phyloP scores from a whole-genome alignment of 2,797 vertebrate species.

The Siniperca obscura region DNA sequence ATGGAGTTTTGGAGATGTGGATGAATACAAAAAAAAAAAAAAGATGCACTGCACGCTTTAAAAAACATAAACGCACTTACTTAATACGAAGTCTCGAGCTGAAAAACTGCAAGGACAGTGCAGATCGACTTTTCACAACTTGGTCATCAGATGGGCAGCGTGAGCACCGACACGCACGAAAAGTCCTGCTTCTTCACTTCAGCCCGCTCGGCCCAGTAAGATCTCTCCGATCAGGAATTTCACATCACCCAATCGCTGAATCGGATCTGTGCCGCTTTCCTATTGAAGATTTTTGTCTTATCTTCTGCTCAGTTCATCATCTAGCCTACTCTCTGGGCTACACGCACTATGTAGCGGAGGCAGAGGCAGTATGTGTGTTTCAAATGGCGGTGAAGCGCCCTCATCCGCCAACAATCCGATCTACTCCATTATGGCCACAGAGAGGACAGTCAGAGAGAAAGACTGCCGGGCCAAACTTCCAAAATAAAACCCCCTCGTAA shows the following conservation, averaged over 20 bases:
- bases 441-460: constrained; percentile 33
- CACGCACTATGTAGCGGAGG: constrained; percentile 43
- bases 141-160: constrained; percentile 70
- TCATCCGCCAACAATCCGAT: constrained; percentile 71
- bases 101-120: constrained; percentile 44
- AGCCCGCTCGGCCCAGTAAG: constrained; percentile 29
- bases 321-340: constrained; percentile 24
- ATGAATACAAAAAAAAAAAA: not conserved
- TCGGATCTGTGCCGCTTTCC: constrained; percentile 2
- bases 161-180: constrained; percentile 38
- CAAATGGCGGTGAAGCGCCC: constrained; percentile 76
- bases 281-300: not conserved
- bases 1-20: not conserved
- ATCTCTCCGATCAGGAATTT: constrained; percentile 4
- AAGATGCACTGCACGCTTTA: not conserved
- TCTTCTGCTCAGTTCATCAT: constrained; percentile 55
- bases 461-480: constrained; percentile 56
- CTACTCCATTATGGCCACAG: constrained; percentile 48
- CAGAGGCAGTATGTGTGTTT: constrained; percentile 37
- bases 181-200: constrained; percentile 57
- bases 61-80: constrained; percentile 57
- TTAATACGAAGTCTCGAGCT: constrained; percentile 20
- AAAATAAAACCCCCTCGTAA: constrained; percentile 55
- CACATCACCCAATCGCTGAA: constrained; percentile 34
- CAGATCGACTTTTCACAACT: constrained; percentile 70